phyloP scores from a whole-genome alignment of 2,888 invertebrate genomes.

The Athalia cordata region DNA sequence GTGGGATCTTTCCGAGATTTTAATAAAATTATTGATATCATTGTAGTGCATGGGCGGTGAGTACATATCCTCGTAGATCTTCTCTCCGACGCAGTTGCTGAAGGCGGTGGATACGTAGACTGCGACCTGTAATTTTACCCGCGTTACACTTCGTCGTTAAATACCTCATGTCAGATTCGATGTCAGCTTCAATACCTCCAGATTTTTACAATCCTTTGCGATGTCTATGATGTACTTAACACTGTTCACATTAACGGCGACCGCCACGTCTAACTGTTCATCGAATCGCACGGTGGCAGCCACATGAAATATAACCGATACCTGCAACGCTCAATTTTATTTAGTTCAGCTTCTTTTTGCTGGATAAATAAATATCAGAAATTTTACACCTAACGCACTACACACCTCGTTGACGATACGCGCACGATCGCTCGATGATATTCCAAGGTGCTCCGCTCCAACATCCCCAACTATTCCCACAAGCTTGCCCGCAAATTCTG shows the following conservation, averaged over 20 bases:
- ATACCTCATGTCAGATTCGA: background rate
- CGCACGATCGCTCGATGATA: conserved; percentile 67
- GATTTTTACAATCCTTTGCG: conserved; percentile 49
- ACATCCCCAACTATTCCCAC: conserved; percentile 72
- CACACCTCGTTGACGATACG: conserved; percentile 49
- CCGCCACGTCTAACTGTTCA: conserved; percentile 47
- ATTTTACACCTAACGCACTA: background rate
- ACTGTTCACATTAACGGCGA: conserved; percentile 49
- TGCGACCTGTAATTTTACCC: conserved; percentile 2
- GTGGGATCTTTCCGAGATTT: conserved; percentile 24
- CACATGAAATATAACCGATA: conserved; percentile 51
- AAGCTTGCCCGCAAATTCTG: conserved; percentile 70
- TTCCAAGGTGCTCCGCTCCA: conserved; percentile 67
- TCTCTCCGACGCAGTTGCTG: conserved; percentile 22
- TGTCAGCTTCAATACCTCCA: conserved; percentile 42
- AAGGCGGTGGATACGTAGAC: conserved; percentile 32
- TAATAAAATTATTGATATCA: conserved; percentile 22
- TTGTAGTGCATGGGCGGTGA: conserved; percentile 22
- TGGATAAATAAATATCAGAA: background rate
- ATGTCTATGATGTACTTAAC: conserved; percentile 50
- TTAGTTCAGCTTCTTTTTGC: background rate
- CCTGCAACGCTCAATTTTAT: conserved; percentile 43
- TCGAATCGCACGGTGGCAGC: conserved; percentile 52
- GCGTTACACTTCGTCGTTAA: background rate
- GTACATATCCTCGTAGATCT: conserved; percentile 30